Base-by-base conservation (phyloP, 2,888 invertebrate genomes). In the Taenaris catops region DNA sequence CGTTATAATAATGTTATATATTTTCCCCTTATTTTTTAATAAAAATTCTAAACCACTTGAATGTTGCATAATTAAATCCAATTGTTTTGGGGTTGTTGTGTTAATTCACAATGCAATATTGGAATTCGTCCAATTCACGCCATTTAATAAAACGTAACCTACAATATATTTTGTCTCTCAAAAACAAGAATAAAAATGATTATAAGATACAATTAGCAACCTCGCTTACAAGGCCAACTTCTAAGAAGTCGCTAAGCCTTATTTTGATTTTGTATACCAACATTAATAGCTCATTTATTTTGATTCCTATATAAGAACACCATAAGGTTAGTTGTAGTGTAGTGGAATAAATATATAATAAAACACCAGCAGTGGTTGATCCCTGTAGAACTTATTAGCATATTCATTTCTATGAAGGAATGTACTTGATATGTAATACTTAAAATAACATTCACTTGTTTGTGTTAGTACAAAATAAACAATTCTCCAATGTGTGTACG, bases 371-470 rank as follows among this genome's bases (percentile, higher is more conserved):
- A 14, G 8, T 12, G 6, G 8, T 5, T 9, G 8, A 29, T 21
- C 5, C 18, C 8, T 12, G 12, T 24, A 32, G 17, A 9, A 9
- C 24, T 17, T 35, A 5, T 18, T 12, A 18, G 8, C 23, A 12
- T 35, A 28, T 28, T 24, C 7, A 29, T 29, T 36, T 29, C 29
- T 25, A 29, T 23, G 29, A 18, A 17, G 24, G 24, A 36, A 11
- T 26, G 23, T 18, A 11, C 19, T 20, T 29, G 28, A 37, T 25
- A 34, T 37, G 8, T 23, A 19, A 34, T 31, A 23, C 64, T 28
- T 27, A 38, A 31, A 34, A 44, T 33, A 42, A 42, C 47, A 42
- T 44, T 33, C 34, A 34, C 17, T 37, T 44, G 44, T 44, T 41
- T 47, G 36, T 40, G 34, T 44, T 34, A 34, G 11, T 37, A 25